phyloP scores from a whole-genome alignment of 2,113 vertebrate species.

The Ginglymostoma cirratum region DNA sequence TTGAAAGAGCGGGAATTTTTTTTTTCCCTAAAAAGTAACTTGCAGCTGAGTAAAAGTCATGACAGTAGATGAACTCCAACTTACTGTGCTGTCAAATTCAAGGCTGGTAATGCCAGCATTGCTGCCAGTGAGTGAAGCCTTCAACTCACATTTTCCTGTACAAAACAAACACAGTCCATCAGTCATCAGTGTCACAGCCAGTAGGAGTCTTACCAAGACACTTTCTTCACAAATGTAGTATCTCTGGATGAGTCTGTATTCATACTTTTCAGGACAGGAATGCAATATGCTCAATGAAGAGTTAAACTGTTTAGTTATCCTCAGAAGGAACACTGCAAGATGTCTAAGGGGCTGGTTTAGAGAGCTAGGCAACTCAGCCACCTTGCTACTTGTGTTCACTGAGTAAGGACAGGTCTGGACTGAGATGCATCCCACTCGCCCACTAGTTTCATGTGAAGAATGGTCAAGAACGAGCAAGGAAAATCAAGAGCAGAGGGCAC shows the following conservation, averaged over 20 bases:
- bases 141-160: slow-evolving; percentile 81
- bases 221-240: background rate
- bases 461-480: background rate
- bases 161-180: background rate
- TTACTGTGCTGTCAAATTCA: slow-evolving; percentile 91
- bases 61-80: slow-evolving; percentile 47
- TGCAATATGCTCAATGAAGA: background rate
- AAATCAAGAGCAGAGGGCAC: background rate
- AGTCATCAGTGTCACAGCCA: background rate
- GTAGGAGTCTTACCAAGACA: background rate
- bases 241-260: background rate
- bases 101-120: slow-evolving; percentile 98
- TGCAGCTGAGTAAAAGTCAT: background rate
- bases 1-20: background rate
- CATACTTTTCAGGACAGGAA: background rate
- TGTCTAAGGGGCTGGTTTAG: background rate
- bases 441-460: background rate
- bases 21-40: background rate
- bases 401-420: background rate
- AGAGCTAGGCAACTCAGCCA: background rate
- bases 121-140: slow-evolving; percentile 84
- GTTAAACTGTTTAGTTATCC: no score
- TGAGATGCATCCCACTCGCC: background rate
- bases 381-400: background rate
- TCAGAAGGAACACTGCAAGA: background rate